Base-by-base conservation (phyloP, 2,888 invertebrate species). In the Calliphora vomitoria region DNA sequence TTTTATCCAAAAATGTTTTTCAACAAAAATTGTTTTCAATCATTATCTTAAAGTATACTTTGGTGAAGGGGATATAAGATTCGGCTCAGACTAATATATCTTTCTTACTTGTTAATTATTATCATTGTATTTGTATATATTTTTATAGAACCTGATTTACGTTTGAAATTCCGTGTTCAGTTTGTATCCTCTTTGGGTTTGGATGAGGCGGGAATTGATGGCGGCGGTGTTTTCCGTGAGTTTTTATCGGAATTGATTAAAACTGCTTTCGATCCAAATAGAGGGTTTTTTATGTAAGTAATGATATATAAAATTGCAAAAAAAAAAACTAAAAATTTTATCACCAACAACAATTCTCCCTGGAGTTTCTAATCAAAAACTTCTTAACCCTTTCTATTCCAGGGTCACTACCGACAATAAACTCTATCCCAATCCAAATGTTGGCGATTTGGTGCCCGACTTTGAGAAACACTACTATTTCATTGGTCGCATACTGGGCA, bases 161-260 rank as follows among this genome's bases (percentile, higher is more conserved):
- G 97, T 88, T 94, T 97, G 85, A 97, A 97, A 91, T 96, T 99
- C 92, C 95, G 98, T 68, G 97, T 99, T 4, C 98, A 98, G 91
- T 95, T 99, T 89, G 96, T 98, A 64, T 99, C 99, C 91, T 96
- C 96, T 82, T 97, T 97, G 1, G 99, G 99, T 0, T 94, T 98
- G 15, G 97, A 98, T 90, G 99, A 99, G 93, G 98, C 98, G 0
- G 99, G 99, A 0, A 97, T 99, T 3, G 99, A 99, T 93, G 99
- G 99, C 3, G 99, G 99, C 2, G 99, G 99, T 0, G 95, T 99
- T 15, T 98, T 99, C 92, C 95, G 99, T 68, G 99, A 99, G 93
- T 99, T 99, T 93, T 95, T 99, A 4, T 97, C 97, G 1, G 99
- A 99, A 93, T 94, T 99, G 11, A 95, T 99, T 41, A 98, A 98